A percentile compares a stretch with the other conserved stretches of the same genome.
Conservation (phyloP, 2,888 invertebrate genomes). For the Andrena marginata region DNA sequence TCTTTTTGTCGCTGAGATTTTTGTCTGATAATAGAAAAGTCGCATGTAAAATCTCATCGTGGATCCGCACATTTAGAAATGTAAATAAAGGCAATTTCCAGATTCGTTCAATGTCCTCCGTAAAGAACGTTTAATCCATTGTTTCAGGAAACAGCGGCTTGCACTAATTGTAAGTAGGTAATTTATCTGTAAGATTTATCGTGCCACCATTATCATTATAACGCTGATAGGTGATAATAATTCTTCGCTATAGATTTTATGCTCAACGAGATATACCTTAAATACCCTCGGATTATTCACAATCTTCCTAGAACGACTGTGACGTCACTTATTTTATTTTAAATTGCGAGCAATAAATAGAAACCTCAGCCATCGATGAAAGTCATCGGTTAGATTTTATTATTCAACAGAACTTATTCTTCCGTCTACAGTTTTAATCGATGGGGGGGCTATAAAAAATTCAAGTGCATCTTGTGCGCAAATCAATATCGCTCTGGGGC, state of each 20-base stretch:
- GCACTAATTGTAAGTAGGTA: no score
- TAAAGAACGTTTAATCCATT: no score
- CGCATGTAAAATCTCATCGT: no score
- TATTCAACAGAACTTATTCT: constrained; percentile 23
- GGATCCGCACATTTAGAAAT: no score
- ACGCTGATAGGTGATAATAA: background rate
- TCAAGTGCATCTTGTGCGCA: background rate
- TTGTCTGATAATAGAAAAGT: no score
- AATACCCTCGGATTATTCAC: constrained; percentile 20
- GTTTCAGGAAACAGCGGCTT: no score
- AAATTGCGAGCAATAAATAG: constrained; percentile 1
- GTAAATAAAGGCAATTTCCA: no score
- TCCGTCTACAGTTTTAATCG: background rate
- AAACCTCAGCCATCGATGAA: background rate
- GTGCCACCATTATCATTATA: background rate
- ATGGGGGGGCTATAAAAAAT: constrained; percentile 20
- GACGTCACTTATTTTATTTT: constrained; percentile 22
- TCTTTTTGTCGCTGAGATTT: no score
- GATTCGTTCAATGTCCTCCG: no score
- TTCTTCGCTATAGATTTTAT: background rate
- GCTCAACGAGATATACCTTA: no score
- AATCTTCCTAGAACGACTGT: background rate
- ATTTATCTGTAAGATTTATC: no score
- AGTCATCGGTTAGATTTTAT: background rate
- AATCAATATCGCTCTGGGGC: constrained; percentile 3